Evolutionary conservation across 23 tunicate genomes (phyloP), one percentile per base, ranked within the genome.

Genomic region (Ciona savignyi): DNA sequence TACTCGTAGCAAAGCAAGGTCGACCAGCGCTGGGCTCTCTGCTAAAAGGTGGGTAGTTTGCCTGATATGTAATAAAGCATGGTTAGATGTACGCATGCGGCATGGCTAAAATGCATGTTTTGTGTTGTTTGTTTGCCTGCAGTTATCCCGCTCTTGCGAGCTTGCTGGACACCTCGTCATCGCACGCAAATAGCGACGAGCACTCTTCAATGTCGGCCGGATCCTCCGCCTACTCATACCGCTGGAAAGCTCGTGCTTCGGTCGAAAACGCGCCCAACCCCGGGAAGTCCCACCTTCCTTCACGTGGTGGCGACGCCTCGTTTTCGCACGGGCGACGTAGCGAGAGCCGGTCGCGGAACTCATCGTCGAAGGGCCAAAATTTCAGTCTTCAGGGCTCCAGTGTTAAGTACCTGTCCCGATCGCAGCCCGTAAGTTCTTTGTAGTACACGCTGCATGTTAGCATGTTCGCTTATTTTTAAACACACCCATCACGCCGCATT

Each of bases 1-100:
- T 6, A 88, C 95, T n/a, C 81, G 95, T 33, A 88, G 95, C 75
- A 88, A 81, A 71, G 25, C 78, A n/a, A 79, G 95, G 31, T 62
- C 79, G 0, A 33, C 95, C 23, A 78, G 88, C 27, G 79, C 95
- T 4, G 72, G 70, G 4, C 30, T 67, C 30, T 77, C 78, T 28
- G 62, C 83, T 32, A 75, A 80, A 75, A 86, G 51, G 77, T 74
- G 67, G 15, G 93, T 51, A 26, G 70, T 26, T 49, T 35, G 4
- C 22, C 28, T 63, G 15, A 25, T 25, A 22, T 63, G 67, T 23
- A 11, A 49, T 49, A 63, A n/a, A 63, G 67, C 67, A 63, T 63
- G 67, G 67, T 63, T 9, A 63, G 6, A 63, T n/a, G 28, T 9
- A 42, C 9, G 56, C 56, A 42, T 63, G 28, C 28, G 22, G 67